Base-by-base conservation (phyloP, 1,140 invertebrate species). In the Nasonia longicornis region DNA sequence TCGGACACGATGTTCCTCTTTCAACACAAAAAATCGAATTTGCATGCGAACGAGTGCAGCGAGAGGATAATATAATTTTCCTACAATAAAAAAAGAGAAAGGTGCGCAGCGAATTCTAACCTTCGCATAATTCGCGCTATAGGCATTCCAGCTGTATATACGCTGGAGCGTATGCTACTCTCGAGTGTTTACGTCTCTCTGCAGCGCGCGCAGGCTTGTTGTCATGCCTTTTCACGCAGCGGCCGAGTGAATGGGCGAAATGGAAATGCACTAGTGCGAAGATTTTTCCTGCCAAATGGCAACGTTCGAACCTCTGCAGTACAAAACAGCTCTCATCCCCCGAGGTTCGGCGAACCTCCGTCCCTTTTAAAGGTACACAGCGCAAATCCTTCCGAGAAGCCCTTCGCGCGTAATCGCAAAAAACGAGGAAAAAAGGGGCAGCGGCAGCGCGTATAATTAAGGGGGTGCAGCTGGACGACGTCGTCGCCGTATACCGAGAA, bases 71-170 rank as follows among this genome's bases (percentile, higher is more conserved):
- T 67, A 31, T 26, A 16, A 67, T 67, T 67, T 67, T 67, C 29
- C 29, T 58, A 58, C 52, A 16, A 67, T 67, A 42, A 71, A 77
- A 77, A 77, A 81, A 81, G 74, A 77, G 74, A 77, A 81, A 81
- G 74, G 80, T 72, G 69, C 12, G 76, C 70, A 48, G 73, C 35
- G 38, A 81, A 81, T 81, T 72, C 67, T 77, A 81, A 77, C 80
- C 80, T 81, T 81, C 80, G 80, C 74, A 81, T 81, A 72, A 77
- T 77, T 81, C 76, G 48, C 64, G 48, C 35, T 52, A 58, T 58
- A 45, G 26, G 26, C 79, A 80, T 80, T 80, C 79, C 79, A 52
- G 78, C 38, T 58, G 52, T 63, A 64, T 64, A 64, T 52, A 75
- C 66, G 52, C 10, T 45, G 2, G 35, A 26, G n/a, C 69, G n/a